phyloP scores from a whole-genome alignment of 2,797 vertebrate genomes.

The Poeciliopsis infans region DNA sequence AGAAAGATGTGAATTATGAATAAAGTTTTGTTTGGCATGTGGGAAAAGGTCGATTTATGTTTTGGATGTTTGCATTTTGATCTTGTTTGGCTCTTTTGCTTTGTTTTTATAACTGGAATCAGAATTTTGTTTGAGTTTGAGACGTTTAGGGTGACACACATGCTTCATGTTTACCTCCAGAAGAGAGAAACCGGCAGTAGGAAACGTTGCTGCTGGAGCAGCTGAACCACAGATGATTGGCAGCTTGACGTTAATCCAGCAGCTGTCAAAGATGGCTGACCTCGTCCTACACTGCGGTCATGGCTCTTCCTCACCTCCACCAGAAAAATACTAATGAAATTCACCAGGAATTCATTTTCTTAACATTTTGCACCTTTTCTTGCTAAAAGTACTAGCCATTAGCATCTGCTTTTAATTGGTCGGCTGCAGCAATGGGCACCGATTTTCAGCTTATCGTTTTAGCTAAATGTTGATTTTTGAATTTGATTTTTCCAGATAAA shows the following conservation, averaged over 20 bases:
- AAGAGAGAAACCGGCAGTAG: not conserved
- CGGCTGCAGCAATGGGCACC: not conserved
- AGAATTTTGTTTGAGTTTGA: not conserved
- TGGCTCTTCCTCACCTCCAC: not conserved
- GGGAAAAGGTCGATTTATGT: not conserved
- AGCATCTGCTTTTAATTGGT: not conserved
- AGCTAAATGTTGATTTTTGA: too few species aligned
- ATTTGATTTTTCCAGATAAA: too few species aligned
- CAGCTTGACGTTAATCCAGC: not conserved
- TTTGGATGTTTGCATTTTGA: not conserved
- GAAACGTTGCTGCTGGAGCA: not conserved
- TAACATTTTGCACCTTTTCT: not conserved
- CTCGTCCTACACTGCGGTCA: not conserved
- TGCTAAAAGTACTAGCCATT: not conserved
- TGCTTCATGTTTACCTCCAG: not conserved
- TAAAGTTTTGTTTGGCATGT: not conserved
- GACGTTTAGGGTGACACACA: not conserved
- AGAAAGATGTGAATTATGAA: not conserved
- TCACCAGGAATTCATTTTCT: not conserved
- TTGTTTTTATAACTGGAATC: not conserved
- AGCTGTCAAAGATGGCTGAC: not conserved
- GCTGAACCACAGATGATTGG: not conserved
- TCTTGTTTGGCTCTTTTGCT: not conserved
- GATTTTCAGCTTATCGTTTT: too few species aligned
- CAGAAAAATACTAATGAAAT: not conserved